Percentiles rank a stretch among this genome's conserved stretches.
These are phyloP conservation scores for Minunthozetes semirufus DNA, from an alignment of 2,888 invertebrate species.

Conservation along the genomic window DNA sequence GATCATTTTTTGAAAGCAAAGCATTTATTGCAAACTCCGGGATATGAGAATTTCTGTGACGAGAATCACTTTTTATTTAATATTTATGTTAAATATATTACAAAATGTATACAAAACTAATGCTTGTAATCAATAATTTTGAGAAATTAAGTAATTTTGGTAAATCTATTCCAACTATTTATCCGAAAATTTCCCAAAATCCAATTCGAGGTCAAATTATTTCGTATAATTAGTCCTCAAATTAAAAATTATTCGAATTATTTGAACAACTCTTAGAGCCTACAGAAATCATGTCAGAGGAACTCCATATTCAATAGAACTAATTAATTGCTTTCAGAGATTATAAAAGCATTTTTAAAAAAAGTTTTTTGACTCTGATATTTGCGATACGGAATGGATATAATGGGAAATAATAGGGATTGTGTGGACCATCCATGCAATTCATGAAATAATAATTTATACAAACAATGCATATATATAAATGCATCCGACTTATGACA, in stretches of 20 bases:
- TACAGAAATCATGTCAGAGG: neutral
- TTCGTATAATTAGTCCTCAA: too few species aligned
- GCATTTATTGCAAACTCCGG: too few species aligned
- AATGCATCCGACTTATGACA: slow-evolving; percentile 5
- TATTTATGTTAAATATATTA: too few species aligned
- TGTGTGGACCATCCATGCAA: neutral
- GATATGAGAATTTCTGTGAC: too few species aligned
- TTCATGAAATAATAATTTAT: neutral
- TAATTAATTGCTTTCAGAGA: neutral
- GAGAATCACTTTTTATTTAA: too few species aligned
- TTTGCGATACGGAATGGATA: neutral
- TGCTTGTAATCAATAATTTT: too few species aligned
- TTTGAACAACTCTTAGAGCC: neutral
- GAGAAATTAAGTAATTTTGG: too few species aligned
- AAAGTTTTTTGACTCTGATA: neutral
- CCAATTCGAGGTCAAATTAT: too few species aligned
- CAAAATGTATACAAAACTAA: too few species aligned
- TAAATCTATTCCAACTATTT: too few species aligned
- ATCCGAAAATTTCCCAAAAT: too few species aligned
- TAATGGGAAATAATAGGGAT: neutral
- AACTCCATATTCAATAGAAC: neutral
- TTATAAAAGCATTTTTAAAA: neutral
- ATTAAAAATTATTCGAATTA: neutral
- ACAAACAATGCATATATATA: neutral
- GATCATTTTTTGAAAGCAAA: too few species aligned